A percentile compares a stretch with the other conserved stretches of the same genome.
These are phyloP conservation scores for Macquaria ambigua DNA, from an alignment of 2,113 vertebrate species.

Conservation along the genomic window DNA sequence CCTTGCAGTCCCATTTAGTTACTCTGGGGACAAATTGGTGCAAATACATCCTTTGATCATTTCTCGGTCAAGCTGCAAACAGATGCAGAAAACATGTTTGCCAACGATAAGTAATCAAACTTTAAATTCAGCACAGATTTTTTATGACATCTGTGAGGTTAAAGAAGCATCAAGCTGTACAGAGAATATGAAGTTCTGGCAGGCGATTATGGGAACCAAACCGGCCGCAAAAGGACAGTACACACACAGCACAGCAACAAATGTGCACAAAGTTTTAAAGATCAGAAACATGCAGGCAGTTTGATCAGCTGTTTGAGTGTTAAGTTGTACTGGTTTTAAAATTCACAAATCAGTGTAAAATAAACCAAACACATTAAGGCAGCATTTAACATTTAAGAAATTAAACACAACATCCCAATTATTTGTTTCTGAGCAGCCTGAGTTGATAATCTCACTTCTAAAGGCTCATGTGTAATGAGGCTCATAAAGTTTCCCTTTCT, in stretches of 20 bases:
- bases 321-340: background rate
- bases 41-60: background rate
- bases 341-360: background rate
- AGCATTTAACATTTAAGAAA: background rate
- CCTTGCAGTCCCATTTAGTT: background rate
- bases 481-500: conserved; percentile 49
- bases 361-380: background rate
- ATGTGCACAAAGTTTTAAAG: background rate
- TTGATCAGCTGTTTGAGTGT: background rate
- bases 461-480: conserved; percentile 62
- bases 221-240: background rate
- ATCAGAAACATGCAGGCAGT: background rate
- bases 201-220: background rate
- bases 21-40: background rate
- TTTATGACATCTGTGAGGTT: background rate
- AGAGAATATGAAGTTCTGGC: background rate
- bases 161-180: background rate
- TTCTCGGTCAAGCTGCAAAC: background rate
- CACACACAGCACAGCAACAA: background rate
- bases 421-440: background rate
- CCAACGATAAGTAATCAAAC: background rate
- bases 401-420: background rate
- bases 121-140: background rate
- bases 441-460: conserved; percentile 28
- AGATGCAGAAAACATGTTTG: background rate